Evolutionary conservation across 2,113 vertebrate genomes (phyloP).

Genomic region (Heptranchias perlo): DNA sequence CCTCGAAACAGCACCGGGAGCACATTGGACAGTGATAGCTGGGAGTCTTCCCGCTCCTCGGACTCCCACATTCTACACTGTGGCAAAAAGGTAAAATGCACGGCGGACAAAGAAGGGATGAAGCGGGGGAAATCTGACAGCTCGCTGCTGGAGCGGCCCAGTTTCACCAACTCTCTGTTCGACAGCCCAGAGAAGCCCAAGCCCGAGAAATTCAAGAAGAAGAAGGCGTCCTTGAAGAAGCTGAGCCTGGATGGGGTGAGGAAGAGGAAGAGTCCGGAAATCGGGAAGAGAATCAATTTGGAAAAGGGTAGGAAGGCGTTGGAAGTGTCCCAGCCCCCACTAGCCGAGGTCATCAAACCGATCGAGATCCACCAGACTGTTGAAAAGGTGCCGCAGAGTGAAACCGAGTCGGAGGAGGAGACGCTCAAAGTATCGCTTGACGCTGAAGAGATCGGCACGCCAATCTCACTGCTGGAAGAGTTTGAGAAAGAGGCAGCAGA

Average conservation of each 20-base stretch:
- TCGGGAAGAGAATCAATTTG: not conserved
- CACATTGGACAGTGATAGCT: conserved; percentile 40
- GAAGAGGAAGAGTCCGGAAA: conserved; percentile 39
- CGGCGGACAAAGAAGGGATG: not conserved
- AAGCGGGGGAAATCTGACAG: conserved; percentile 37
- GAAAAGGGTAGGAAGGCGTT: not conserved
- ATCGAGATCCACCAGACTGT: not conserved
- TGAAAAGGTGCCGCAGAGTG: not conserved
- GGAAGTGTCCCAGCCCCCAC: not conserved
- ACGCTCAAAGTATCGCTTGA: not conserved
- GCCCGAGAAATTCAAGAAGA: conserved; percentile 50
- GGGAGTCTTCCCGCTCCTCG: conserved; percentile 45
- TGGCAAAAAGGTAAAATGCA: conserved; percentile 41
- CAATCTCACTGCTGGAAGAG: not conserved
- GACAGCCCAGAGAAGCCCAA: conserved; percentile 39
- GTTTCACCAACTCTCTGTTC: conserved; percentile 43
- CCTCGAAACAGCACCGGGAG: conserved; percentile 40
- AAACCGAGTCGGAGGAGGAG: not conserved
- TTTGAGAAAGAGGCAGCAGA: not conserved
- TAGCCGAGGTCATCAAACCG: not conserved
- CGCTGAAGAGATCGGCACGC: not conserved
- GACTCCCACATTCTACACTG: conserved; percentile 40
- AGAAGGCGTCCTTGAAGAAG: conserved; percentile 48
- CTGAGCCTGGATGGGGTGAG: conserved; percentile 44
- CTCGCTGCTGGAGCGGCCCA: conserved; percentile 42